Evolutionary conservation across 2,113 vertebrate genomes (phyloP), one percentile per base, ranked within the genome.

Genomic region (Saguinus imperator): DNA sequence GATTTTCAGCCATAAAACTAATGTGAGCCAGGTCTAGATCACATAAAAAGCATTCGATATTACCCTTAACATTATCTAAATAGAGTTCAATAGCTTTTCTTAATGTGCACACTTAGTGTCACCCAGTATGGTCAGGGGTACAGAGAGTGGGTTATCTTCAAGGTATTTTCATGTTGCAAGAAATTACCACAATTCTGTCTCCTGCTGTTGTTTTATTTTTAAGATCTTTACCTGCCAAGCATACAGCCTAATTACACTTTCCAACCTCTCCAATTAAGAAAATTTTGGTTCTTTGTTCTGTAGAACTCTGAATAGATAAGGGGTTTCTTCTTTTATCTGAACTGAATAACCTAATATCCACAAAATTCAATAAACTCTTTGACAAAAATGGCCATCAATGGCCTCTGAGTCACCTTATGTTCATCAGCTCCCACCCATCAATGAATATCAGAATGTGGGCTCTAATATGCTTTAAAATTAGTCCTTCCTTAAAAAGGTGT

Each of bases 1-100:
- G n/a, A 95, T 91, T 91, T 89, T 77, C 35, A 96, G 25, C 90
- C 48, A 55, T 88, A 32, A 76, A 84, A 80, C 64, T 66, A 57
- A 50, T 70, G 43, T 18, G 6, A 75, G 4, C 43, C 43, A 43
- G 79, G 25, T 17, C 50, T 88, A 81, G 40, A 81, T 88, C 87
- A 88, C 64, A 75, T 85, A 37, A 35, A 20, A 89, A 84, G 27
- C 27, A 18, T 50, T 73, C 29, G 35, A 3, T 40, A 23, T 61
- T 94, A 64, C 29, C 50, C 57, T 97, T 88, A 70, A 86, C 88
- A 82, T 43, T 27, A 27, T 40, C 77, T 73, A 35, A 77, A 35
- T 61, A 43, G 66, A 89, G 12, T 76, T 85, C n/a, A 88, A 21
- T 43, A 18, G 50, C 35, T 94, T 88, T 66, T 68, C 52, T 89